Evolutionary conservation across 2,888 invertebrate species (phyloP).

Genomic region (Nymphalis urticae): DNA sequence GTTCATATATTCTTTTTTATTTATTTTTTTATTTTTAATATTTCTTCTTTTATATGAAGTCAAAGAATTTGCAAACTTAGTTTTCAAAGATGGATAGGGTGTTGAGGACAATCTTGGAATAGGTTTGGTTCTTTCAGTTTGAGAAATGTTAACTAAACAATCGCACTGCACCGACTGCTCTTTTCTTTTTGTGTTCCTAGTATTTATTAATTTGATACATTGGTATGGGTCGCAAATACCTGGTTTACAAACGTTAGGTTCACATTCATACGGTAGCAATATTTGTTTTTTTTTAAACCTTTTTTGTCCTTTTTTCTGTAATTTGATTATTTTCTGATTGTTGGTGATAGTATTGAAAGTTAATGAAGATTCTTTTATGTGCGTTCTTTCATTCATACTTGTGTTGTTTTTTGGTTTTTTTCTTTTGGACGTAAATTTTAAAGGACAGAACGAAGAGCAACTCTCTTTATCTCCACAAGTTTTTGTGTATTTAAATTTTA

Average conservation of each 20-base stretch:
- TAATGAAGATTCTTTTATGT: constrained; percentile 36
- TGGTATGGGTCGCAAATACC: constrained; percentile 48
- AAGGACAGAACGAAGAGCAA: constrained; percentile 49
- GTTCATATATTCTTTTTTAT: constrained; percentile 17
- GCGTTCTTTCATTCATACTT: constrained; percentile 13
- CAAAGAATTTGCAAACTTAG: constrained; percentile 44
- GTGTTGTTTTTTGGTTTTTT: constrained; percentile 26
- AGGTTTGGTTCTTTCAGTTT: constrained; percentile 45
- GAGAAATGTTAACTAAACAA: constrained; percentile 23
- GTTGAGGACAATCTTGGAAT: constrained; percentile 44
- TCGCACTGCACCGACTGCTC: constrained; percentile 35
- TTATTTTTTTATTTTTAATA: constrained; percentile 20
- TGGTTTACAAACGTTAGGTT: constrained; percentile 48
- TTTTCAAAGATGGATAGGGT: constrained; percentile 34
- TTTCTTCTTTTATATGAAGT: constrained; percentile 12
- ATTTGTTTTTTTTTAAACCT: constrained; percentile 28
- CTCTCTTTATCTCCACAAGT: constrained; percentile 41
- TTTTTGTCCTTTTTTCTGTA: constrained; percentile 23
- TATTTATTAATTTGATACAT: constrained; percentile 46
- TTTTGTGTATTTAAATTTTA: constrained; percentile 14
- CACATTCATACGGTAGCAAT: constrained; percentile 47
- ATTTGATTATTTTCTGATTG: constrained; percentile 16
- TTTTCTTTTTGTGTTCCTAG: constrained; percentile 34
- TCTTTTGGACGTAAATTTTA: constrained; percentile 45
- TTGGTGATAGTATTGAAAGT: constrained; percentile 18